Evolutionary conservation across 2,888 invertebrate species (phyloP).

Genomic region (Archaeoteleia sp.): DNA sequence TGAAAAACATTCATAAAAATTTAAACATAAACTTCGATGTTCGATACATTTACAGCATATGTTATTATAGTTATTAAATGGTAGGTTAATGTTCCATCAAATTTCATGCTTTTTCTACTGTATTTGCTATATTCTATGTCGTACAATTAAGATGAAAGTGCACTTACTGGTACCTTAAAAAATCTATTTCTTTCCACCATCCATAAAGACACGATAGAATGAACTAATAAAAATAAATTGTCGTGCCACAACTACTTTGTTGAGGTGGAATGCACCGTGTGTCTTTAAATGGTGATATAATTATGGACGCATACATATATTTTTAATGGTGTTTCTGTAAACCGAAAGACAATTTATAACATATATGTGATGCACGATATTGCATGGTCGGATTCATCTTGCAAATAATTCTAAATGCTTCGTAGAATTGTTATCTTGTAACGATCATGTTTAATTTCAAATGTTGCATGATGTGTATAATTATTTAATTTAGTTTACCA

Average conservation of each 20-base stretch:
- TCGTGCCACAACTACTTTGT: background rate
- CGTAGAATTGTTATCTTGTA: slow-evolving; percentile 36
- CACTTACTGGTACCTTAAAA: no score
- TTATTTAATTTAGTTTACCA: no score
- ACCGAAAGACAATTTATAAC: background rate
- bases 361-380: no score
- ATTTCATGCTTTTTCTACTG: background rate
- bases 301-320: slow-evolving; percentile 7
- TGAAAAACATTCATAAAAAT: no score
- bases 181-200: no score
- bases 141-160: background rate
- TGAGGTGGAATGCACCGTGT: slow-evolving; percentile 21
- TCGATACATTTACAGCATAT: no score
- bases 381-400: slow-evolving; percentile 10
- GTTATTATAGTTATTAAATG: no score
- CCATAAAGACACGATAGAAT: slow-evolving; percentile 26
- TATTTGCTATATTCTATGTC: background rate
- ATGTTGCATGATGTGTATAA: no score
- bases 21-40: no score
- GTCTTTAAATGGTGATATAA: slow-evolving; percentile 24
- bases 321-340: background rate
- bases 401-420: slow-evolving; percentile 4
- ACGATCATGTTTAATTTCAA: slow-evolving; percentile 23
- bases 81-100: background rate
- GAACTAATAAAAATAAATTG: slow-evolving; percentile 14